A percentile compares a stretch with the other conserved stretches of the same genome.
Conservation (phyloP, 2,797 vertebrate genomes). For the Pangasius djambal region DNA sequence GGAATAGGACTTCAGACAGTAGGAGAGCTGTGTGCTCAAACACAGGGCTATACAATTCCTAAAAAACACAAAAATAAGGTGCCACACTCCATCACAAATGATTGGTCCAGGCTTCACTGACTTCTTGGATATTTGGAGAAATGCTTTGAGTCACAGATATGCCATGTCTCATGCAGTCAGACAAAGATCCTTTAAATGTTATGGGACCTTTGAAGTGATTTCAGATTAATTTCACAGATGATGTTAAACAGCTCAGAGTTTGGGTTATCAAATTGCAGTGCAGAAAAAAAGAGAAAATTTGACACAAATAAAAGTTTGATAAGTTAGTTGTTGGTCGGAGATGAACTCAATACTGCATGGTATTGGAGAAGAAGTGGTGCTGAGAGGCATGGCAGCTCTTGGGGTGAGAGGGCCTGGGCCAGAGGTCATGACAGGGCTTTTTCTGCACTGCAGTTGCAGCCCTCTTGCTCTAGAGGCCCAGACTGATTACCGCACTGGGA, state of each 20-base stretch:
- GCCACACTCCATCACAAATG: conserved; percentile 3
- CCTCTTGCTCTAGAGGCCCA: conserved; percentile 70
- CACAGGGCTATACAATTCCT: conserved; percentile 62
- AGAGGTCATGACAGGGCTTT: conserved; percentile 72
- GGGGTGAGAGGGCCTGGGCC: conserved; percentile 64
- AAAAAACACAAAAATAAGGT: conserved; percentile 55
- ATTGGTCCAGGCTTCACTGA: conserved; percentile 27
- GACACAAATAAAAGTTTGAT: not conserved
- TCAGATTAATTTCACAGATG: conserved; percentile 42
- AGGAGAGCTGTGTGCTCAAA: conserved; percentile 69
- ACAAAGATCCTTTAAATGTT: conserved; percentile 51
- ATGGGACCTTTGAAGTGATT: conserved; percentile 47
- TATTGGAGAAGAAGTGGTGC: not conserved
- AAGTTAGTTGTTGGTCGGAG: conserved; percentile 32
- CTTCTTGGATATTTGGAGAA: conserved; percentile 53
- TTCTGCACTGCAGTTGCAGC: conserved; percentile 73
- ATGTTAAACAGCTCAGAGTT: conserved; percentile 19
- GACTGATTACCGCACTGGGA: conserved; percentile 78
- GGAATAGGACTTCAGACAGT: conserved; percentile 65
- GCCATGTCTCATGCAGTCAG: conserved; percentile 20
- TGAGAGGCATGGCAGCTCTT: conserved; percentile 19
- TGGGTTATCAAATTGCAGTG: conserved; percentile 21
- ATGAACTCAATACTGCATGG: not conserved
- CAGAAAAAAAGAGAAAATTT: conserved; percentile 28
- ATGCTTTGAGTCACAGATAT: conserved; percentile 46